Evolutionary conservation across 2,888 invertebrate genomes (phyloP).

Genomic region (Linnaemya vulpina): DNA sequence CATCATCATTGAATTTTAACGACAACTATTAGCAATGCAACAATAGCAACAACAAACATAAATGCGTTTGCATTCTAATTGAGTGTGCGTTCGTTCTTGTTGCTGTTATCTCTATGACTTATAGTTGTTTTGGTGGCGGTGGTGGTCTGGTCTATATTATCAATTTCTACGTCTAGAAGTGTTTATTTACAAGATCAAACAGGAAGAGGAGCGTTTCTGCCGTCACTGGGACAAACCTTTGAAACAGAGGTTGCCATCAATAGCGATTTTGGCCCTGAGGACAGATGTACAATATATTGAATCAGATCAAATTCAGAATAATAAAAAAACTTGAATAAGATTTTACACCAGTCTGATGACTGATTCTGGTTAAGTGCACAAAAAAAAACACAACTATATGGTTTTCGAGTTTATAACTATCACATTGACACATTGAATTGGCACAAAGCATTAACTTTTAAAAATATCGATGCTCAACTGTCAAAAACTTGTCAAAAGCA

Average conservation of each 20-base stretch:
- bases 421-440: no score
- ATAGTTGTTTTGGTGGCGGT: slow-evolving; percentile 41
- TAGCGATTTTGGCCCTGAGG: not conserved
- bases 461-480: no score
- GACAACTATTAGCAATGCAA: slow-evolving; percentile 66
- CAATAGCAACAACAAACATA: slow-evolving; percentile 43
- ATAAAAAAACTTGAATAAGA: no score
- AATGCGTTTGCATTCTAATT: slow-evolving; percentile 67
- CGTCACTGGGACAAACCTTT: not conserved
- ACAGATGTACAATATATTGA: no score
- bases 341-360: no score
- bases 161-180: slow-evolving; percentile 28
- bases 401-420: no score
- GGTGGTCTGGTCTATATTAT: slow-evolving; percentile 28
- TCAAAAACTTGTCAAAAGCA: no score
- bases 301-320: no score
- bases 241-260: not conserved
- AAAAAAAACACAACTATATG: no score
- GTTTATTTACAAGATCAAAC: slow-evolving; percentile 61
- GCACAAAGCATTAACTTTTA: no score
- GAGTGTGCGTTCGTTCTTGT: slow-evolving; percentile 47
- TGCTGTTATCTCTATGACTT: slow-evolving; percentile 54
- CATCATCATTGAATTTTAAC: slow-evolving; percentile 64
- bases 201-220: slow-evolving; percentile 14
- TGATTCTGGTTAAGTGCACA: no score